A percentile compares a stretch with the other conserved stretches of the same genome.
phyloP scores from a whole-genome alignment of 2,113 vertebrate genomes.

The Ifrita kowaldi region DNA sequence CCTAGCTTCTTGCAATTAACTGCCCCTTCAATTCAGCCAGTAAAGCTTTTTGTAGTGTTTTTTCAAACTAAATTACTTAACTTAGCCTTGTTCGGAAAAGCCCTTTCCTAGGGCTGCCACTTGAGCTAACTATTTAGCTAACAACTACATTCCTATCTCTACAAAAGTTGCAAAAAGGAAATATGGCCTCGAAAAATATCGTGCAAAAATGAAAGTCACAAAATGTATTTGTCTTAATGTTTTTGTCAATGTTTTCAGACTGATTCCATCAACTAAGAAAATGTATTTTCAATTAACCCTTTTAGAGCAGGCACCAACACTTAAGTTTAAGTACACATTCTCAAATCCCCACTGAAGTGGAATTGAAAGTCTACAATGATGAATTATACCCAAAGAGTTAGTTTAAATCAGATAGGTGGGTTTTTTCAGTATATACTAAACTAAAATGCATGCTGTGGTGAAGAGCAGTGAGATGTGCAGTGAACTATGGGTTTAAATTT shows the following conservation, averaged over 20 bases:
- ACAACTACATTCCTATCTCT: neutral
- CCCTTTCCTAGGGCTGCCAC: neutral
- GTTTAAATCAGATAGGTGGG: neutral
- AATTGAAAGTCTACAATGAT: neutral
- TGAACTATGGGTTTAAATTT: neutral
- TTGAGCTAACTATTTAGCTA: neutral
- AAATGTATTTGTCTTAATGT: neutral
- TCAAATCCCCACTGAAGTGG: neutral
- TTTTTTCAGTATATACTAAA: neutral
- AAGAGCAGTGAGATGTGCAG: neutral
- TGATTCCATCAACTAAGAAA: neutral
- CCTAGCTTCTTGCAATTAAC: neutral
- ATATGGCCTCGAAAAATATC: neutral
- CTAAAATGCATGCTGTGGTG: neutral
- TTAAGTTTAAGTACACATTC: neutral
- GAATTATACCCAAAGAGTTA: neutral
- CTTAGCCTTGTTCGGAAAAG: neutral
- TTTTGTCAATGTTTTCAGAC: neutral
- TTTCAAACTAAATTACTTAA: neutral
- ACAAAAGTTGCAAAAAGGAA: neutral
- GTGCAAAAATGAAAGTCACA: neutral
- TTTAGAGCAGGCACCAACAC: neutral
- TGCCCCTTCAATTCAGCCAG: neutral
- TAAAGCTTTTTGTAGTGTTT: neutral
- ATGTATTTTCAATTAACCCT: neutral